Percentiles rank a stretch among this genome's conserved stretches.
Evolutionary conservation across 1,140 invertebrate species (phyloP).

Genomic region (Drosophila triauraria): DNA sequence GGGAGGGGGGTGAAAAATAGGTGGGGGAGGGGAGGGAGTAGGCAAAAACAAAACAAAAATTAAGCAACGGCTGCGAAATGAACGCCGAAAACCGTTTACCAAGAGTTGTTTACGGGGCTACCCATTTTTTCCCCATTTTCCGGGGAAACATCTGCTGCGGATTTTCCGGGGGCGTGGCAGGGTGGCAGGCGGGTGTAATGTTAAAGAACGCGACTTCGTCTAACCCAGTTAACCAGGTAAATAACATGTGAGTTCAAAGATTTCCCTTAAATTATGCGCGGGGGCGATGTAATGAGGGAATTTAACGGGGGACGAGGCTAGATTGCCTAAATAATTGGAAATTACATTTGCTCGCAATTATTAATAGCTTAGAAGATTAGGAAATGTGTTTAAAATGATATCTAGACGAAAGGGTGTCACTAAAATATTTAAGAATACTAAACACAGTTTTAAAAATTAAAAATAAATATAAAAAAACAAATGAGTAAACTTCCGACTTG

Average conservation of each 20-base stretch:
- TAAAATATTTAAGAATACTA: too few relatives aligned
- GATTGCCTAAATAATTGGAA: constrained; percentile 35
- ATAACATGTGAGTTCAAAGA: constrained; percentile 55
- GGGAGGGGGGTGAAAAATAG: constrained; percentile 1
- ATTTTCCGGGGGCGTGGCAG: constrained; percentile 2
- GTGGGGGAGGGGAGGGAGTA: neutral
- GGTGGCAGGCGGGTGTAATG: constrained; percentile 4
- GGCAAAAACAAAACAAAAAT: constrained; percentile 59
- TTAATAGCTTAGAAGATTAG: constrained; percentile 20
- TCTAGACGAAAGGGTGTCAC: too few relatives aligned
- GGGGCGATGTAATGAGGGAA: constrained; percentile 11
- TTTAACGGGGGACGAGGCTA: neutral
- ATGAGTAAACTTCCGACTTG: neutral
- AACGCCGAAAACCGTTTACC: constrained; percentile 79
- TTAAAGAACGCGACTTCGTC: constrained; percentile 50
- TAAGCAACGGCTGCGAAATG: constrained; percentile 80
- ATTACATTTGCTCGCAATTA: constrained; percentile 32
- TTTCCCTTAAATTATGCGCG: constrained; percentile 46
- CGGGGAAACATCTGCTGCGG: constrained; percentile 29
- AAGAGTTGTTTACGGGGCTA: constrained; percentile 74
- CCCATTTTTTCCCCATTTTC: constrained; percentile 38
- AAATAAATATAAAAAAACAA: neutral
- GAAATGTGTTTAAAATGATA: constrained; percentile 6
- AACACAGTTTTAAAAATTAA: too few relatives aligned
- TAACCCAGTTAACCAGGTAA: constrained; percentile 55